phyloP scores from a whole-genome alignment of 2,888 invertebrate genomes.

The Stenichneumon culpator region DNA sequence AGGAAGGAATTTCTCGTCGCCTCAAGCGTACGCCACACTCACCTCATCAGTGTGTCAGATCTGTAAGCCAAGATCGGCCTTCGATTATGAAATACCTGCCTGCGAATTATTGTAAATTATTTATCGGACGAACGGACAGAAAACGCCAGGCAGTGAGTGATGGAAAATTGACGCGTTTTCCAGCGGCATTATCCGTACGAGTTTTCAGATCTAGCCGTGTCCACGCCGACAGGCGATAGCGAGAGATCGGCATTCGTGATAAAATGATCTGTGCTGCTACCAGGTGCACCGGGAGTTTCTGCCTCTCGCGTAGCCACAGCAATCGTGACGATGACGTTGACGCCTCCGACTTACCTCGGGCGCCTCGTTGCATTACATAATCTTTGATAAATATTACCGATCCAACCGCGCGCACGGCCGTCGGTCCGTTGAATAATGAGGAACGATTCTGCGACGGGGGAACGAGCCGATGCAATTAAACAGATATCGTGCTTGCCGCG shows the following conservation, averaged over 20 bases:
- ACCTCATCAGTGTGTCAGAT: background rate
- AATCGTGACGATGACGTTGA: conserved; percentile 45
- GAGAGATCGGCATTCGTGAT: conserved; percentile 53
- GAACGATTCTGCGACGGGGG: conserved; percentile 9
- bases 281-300: conserved; percentile 44
- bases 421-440: conserved; percentile 44
- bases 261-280: conserved; percentile 51
- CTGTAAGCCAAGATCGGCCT: background rate
- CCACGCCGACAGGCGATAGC: background rate
- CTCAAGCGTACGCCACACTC: background rate
- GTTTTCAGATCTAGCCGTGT: background rate
- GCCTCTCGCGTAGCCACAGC: conserved; percentile 1
- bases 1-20: too few species aligned
- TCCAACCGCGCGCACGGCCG: background rate
- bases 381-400: background rate
- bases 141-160: background rate
- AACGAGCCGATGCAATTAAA: conserved; percentile 47
- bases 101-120: background rate
- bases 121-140: background rate
- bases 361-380: conserved; percentile 49
- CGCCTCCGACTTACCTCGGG: conserved; percentile 54
- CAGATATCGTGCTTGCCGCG: conserved; percentile 22
- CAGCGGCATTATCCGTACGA: background rate
- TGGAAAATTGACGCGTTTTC: background rate
- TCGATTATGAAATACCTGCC: background rate